phyloP scores from a whole-genome alignment of 2,888 invertebrate species.

The Drosophila melanosoma region DNA sequence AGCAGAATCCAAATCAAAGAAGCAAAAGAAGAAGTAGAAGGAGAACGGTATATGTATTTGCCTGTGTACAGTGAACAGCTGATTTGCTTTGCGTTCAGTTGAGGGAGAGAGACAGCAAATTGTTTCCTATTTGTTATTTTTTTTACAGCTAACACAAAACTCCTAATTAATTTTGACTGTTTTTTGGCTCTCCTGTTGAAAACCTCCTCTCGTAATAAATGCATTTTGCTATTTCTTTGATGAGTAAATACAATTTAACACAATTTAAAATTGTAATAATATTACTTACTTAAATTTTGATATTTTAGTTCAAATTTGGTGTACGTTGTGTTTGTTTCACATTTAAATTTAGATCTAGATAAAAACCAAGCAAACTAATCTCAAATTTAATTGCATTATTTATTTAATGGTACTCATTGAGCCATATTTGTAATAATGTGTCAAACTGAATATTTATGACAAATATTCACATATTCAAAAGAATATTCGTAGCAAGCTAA shows the following conservation, averaged over 20 bases:
- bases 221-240: background rate
- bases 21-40: background rate
- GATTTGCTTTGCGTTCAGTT: background rate
- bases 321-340: background rate
- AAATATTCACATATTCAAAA: background rate
- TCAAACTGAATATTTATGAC: background rate
- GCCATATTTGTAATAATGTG: background rate
- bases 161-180: background rate
- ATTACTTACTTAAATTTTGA: background rate
- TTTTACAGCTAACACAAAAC: background rate
- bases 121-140: background rate
- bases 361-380: background rate
- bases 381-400: too few relatives aligned
- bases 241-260: too few relatives aligned
- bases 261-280: background rate
- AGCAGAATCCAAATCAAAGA: slow-evolving; percentile 5
- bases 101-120: background rate
- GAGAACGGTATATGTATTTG: background rate
- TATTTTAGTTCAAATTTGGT: background rate
- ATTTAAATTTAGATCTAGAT: background rate
- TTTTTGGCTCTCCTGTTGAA: background rate
- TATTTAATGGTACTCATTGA: background rate
- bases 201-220: background rate
- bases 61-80: background rate
- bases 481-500: background rate